Evolutionary conservation across 1,140 invertebrate species (phyloP), one percentile per base, ranked within the genome.

Genomic region (Pseudomyrmex concolor): DNA sequence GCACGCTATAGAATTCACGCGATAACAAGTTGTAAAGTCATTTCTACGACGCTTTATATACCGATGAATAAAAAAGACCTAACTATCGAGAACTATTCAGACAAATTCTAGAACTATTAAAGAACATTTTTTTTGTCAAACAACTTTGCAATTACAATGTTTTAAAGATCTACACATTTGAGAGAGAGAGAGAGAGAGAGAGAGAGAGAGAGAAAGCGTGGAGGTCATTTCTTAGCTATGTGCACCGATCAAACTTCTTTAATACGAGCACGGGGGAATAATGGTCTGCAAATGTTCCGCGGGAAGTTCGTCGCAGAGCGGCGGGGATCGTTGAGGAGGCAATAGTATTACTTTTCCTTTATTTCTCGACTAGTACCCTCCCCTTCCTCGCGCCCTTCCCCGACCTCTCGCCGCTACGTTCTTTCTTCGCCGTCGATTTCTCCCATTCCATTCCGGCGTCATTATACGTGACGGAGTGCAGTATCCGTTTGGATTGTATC

Each of bases 301-400:
- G 59, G 60, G 45, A 78, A 70, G 67, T 76, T 84, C 62, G 34
- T 78, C 48, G 50, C 59, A 57, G 60, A 76, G 71, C 48, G 55
- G 64, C 43, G 64, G 54, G 70, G 68, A 87, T 88, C 76, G 86
- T 84, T 67, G 63, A 70, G 76, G 62, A 83, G 68, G 67, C 77
- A 89, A 80, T 85, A 64, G 57, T 85, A 64, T 85, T 82, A 85
- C 72, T 85, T 77, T 85, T 80, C 77, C 55, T 88, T 89, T 89
- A 88, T 89, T 63, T 73, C 80, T 67, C n/a, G 43, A 54, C 59
- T 59, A 19, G 7, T 80, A 8, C n/a, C 43, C 25, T 17, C 22
- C 50, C 15, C 10, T 25, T 2, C 2, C n/a, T 9, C 1, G 59
- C 54, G 1, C 55, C n/a, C 25, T 34, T 62, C 59, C 9, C 71